These are phyloP conservation scores for Tetramorium simillimum DNA, from an alignment of 1,140 invertebrate genomes.

Conservation along the genomic window DNA sequence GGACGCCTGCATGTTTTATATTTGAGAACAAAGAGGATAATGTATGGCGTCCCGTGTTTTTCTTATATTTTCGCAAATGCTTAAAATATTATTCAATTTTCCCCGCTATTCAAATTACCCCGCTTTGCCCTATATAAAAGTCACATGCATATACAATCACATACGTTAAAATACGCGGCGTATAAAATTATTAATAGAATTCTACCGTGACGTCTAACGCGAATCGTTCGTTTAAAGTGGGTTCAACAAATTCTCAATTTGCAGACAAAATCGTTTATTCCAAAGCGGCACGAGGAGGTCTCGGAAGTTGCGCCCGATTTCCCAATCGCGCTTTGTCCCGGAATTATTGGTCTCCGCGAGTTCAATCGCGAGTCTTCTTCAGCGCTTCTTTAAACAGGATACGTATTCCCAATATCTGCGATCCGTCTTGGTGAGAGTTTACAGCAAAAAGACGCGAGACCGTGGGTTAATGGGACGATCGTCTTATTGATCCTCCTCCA, in stretches of 20 bases:
- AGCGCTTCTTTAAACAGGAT: neutral
- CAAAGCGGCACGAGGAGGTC: neutral
- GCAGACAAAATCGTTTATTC: neutral
- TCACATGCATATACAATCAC: neutral
- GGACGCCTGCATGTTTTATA: too few relatives aligned
- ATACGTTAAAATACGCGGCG: neutral
- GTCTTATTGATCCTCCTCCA: slow-evolving; percentile 36
- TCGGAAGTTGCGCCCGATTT: neutral
- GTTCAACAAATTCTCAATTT: neutral
- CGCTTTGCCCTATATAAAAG: too few relatives aligned
- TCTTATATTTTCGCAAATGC: too few relatives aligned
- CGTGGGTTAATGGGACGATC: slow-evolving; percentile 33
- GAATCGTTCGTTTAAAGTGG: neutral
- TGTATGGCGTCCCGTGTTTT: too few relatives aligned
- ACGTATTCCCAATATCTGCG: neutral
- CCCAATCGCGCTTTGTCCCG: neutral
- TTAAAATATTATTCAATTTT: too few relatives aligned
- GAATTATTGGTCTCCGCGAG: neutral
- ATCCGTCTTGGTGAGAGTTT: neutral
- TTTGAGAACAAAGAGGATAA: too few relatives aligned
- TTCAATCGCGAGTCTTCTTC: neutral
- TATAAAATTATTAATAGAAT: neutral
- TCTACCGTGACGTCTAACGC: neutral
- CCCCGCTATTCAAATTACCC: too few relatives aligned
- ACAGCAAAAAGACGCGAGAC: neutral